A percentile compares a stretch with the other conserved stretches of the same genome.
Evolutionary conservation across 2,113 vertebrate species (phyloP).

Genomic region (Larimichthys polyactis): DNA sequence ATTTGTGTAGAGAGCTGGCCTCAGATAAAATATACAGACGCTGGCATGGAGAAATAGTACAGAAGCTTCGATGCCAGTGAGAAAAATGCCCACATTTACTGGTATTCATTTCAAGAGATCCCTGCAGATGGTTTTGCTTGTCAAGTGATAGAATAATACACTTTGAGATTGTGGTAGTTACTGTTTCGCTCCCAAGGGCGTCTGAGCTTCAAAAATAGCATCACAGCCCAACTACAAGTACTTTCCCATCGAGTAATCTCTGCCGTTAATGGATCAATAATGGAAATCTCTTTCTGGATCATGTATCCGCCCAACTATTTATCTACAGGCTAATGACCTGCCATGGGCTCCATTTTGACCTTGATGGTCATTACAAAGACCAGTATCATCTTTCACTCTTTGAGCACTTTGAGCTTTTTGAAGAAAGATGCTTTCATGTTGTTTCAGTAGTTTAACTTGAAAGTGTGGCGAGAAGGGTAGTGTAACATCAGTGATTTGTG

Average conservation of each 20-base stretch:
- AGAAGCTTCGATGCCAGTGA: slow-evolving; percentile 6
- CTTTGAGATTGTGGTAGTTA: slow-evolving; percentile 15
- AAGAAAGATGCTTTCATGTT: slow-evolving; percentile 66
- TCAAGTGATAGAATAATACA: slow-evolving; percentile 19
- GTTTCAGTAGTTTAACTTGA: slow-evolving; percentile 59
- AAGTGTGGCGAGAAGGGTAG: slow-evolving; percentile 32
- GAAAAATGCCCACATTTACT: slow-evolving; percentile 27
- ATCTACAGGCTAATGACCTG: slow-evolving; percentile 57
- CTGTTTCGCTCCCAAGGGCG: slow-evolving; percentile 38
- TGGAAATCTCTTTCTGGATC: slow-evolving; percentile 61
- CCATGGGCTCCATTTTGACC: slow-evolving; percentile 39
- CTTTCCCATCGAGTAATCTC: slow-evolving; percentile 41
- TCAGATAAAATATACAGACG: slow-evolving; percentile 40
- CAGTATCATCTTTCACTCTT: slow-evolving; percentile 63
- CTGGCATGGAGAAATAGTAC: slow-evolving; percentile 31
- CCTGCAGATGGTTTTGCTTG: slow-evolving; percentile 19
- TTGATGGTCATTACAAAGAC: slow-evolving; percentile 49
- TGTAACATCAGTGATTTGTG: slow-evolving; percentile 48
- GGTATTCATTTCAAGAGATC: slow-evolving; percentile 1
- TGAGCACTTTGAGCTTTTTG: slow-evolving; percentile 35
- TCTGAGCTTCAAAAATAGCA: slow-evolving; percentile 51
- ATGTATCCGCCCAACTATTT: slow-evolving; percentile 51
- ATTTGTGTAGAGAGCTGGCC: slow-evolving; percentile 45
- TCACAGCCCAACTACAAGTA: background rate
- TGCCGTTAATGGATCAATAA: slow-evolving; percentile 66